These are phyloP conservation scores for Volucella inanis DNA, from an alignment of 2,888 invertebrate species.

Conservation along the genomic window DNA sequence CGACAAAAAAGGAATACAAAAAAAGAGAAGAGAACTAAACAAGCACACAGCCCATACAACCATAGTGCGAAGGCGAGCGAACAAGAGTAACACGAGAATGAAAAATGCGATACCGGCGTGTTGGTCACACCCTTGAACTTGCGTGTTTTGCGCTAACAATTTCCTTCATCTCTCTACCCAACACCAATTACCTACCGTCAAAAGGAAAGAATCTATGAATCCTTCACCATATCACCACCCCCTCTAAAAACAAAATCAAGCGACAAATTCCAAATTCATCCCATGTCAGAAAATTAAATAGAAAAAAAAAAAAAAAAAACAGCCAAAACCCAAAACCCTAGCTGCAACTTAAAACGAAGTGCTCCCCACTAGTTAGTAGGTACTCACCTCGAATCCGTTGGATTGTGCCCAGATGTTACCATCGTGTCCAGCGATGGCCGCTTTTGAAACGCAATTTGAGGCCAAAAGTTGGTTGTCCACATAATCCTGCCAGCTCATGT, in stretches of 20 bases:
- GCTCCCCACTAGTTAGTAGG: background rate
- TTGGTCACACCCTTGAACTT: slow-evolving; percentile 83
- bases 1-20: slow-evolving; percentile 47
- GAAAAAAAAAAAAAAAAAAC: no score
- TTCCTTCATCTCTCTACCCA: slow-evolving; percentile 17
- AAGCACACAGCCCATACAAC: background rate
- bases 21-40: slow-evolving; percentile 13
- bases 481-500: slow-evolving; percentile 99
- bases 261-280: no score
- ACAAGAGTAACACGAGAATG: slow-evolving; percentile 30
- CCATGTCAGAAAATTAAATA: no score
- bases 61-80: slow-evolving; percentile 26
- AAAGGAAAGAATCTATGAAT: no score
- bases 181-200: no score
- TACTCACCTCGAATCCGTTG: slow-evolving; percentile 95
- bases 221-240: no score
- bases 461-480: slow-evolving; percentile 98
- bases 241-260: no score
- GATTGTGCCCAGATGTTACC: slow-evolving; percentile 98
- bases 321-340: background rate
- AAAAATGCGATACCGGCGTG: slow-evolving; percentile 73
- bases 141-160: slow-evolving; percentile 73
- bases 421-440: slow-evolving; percentile 97
- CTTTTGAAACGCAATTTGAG: slow-evolving; percentile 96
- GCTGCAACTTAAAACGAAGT: no score